A percentile compares a stretch with the other conserved stretches of the same genome.
Conservation (phyloP, 2,797 vertebrate species). For the Gephyroberyx darwinii region DNA sequence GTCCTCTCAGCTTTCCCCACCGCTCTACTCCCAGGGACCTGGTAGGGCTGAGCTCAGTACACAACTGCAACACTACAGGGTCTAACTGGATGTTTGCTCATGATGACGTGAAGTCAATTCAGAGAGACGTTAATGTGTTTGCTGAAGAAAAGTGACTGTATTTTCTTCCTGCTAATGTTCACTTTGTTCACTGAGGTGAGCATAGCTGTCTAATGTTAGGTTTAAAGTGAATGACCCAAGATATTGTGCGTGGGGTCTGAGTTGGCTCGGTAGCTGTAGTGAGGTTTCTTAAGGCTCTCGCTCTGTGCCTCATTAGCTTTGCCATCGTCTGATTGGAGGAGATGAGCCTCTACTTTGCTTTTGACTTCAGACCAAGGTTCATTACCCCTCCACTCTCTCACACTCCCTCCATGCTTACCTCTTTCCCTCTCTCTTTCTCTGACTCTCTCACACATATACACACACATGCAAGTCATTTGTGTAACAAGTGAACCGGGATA, state of each 20-base stretch:
- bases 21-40: not conserved
- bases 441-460: not conserved
- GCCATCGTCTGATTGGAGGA: conserved; percentile 70
- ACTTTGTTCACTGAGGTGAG: conserved; percentile 60
- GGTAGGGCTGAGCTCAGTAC: conserved; percentile 38
- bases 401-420: conserved; percentile 39
- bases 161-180: conserved; percentile 55
- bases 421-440: not conserved
- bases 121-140: conserved; percentile 57
- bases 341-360: conserved; percentile 75
- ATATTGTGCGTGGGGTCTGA: conserved; percentile 54
- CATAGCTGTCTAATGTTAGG: conserved; percentile 65
- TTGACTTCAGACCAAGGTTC: conserved; percentile 68
- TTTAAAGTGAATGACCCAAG: conserved; percentile 65
- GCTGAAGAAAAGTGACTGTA: conserved; percentile 48
- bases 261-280: conserved; percentile 42
- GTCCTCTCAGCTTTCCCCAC: not conserved
- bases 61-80: conserved; percentile 24
- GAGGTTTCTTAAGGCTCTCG: conserved; percentile 54
- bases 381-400: conserved; percentile 63
- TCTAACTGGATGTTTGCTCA: conserved; percentile 43
- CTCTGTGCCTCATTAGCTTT: conserved; percentile 72
- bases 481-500: conserved; percentile 9
- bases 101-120: conserved; percentile 50
- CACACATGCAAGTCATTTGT: conserved; percentile 3